Evolutionary conservation across 2,113 vertebrate species (phyloP).

Genomic region (Mormyrus lacerda): DNA sequence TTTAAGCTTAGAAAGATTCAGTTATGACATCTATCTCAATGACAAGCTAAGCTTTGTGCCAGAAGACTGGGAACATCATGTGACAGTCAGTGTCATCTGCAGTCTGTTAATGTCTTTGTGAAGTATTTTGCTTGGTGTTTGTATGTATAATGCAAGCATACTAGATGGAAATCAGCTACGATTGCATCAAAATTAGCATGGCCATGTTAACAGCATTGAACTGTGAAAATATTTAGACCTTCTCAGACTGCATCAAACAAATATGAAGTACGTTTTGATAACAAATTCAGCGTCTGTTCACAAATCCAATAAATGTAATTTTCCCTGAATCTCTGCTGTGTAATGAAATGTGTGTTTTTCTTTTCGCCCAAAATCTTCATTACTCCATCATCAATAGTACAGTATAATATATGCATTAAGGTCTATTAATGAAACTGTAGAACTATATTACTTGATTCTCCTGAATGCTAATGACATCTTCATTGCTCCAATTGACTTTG

Average conservation of each 20-base stretch:
- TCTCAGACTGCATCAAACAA: not conserved
- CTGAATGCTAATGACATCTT: not conserved
- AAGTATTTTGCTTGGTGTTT: not conserved
- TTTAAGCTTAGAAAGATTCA: not conserved
- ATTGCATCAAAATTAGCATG: not conserved
- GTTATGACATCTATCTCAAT: not conserved
- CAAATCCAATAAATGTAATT: conserved; percentile 3
- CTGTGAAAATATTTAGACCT: not conserved
- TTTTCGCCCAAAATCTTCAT: not conserved
- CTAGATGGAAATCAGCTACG: not conserved
- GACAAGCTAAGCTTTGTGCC: not conserved
- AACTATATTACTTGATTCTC: not conserved
- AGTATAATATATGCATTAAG: not conserved
- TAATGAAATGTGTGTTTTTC: not conserved
- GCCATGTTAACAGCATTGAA: not conserved
- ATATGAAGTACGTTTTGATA: not conserved
- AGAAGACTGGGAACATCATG: not conserved
- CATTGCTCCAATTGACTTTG: not conserved
- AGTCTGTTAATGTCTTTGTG: not conserved
- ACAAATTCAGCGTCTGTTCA: not conserved
- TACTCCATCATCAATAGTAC: not conserved
- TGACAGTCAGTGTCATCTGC: not conserved
- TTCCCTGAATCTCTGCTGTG: not conserved
- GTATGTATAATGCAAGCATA: not conserved
- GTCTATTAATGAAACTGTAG: not conserved